Evolutionary conservation across 2,113 vertebrate genomes (phyloP), one percentile per base, ranked within the genome.

Genomic region (Rhegmatorhina hoffmannsi): DNA sequence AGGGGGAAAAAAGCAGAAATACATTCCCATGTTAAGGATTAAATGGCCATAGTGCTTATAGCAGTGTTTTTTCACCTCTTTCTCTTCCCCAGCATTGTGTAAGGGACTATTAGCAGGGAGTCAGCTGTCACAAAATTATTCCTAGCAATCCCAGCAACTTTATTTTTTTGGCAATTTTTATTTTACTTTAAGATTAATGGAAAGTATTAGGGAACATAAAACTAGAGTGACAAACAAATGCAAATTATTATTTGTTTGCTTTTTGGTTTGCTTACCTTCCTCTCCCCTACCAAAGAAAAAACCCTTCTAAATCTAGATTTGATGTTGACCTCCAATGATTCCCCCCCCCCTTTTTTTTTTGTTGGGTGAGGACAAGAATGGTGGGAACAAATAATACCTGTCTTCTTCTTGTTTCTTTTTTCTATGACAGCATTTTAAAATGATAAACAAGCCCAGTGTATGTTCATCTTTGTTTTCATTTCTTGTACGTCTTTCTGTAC

Each of bases 11-110:
- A 76, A 97, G 84, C 93, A 94, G 92, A 94, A 81, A 91, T 90
- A 89, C 92, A 95, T 97, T 98, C 98, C 97, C 95, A 97, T 89
- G 46, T 97, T 96, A 96, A 90, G 79, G 95, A 83, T 68, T 93
- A 94, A 96, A 92, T 82, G 90, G 67, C 69, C 86, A n/a, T 44
- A 90, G 81, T 91, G 76, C 92, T 91, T 86, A 87, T 55, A 85
- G 83, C 84, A 89, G 52, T 91, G 84, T 47, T 58, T 55, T 95
- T 96, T 90, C 73, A 83, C 68, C 64, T 93, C 63, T 66, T 66
- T 77, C 68, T 90, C 28, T 74, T 64, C 44, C 50, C 74, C 68
- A 85, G 55, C 34, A 36, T 20, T 85, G 75, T 58, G 90, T 59
- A 83, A 88, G 62, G 78, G 64, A 67, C 76, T 87, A 89, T 95